Conservation (phyloP, 53 echinoderm and acorn worm species). For the Holothuria scabra region DNA sequence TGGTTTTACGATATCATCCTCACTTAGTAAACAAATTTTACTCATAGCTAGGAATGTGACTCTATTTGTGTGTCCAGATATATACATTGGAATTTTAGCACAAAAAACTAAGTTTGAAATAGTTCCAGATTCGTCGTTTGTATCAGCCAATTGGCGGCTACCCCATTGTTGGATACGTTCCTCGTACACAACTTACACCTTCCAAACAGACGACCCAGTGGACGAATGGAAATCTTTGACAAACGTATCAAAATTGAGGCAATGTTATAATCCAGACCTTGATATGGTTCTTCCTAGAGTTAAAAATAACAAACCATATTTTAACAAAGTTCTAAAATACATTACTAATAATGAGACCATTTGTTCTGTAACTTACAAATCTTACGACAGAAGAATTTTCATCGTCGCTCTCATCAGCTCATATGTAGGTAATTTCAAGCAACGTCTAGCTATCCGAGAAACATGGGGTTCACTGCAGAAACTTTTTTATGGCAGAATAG, state of each 20-base stretch:
- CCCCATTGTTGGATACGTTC: too few relatives aligned
- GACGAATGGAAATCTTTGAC: too few relatives aligned
- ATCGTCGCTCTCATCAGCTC: conserved; percentile 58
- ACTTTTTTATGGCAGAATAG: not conserved
- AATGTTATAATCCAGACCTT: conserved; percentile 28
- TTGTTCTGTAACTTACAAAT: not conserved
- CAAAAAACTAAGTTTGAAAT: not conserved
- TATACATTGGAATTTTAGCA: conserved; percentile 5
- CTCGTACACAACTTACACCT: too few relatives aligned
- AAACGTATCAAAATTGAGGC: not conserved
- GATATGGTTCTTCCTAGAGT: conserved; percentile 40
- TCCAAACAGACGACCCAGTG: too few relatives aligned
- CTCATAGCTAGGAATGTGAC: conserved; percentile 8
- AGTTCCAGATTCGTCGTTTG: not conserved
- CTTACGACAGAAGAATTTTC: not conserved
- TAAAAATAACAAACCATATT: conserved; percentile 23
- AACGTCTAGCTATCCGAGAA: too few relatives aligned
- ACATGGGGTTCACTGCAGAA: conserved; percentile 47
- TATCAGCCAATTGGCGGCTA: too few relatives aligned
- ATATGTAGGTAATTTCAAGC: not conserved
- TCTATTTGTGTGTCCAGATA: not conserved
- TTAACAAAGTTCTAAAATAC: conserved; percentile 16
- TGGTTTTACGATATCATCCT: conserved; percentile 8
- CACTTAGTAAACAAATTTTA: not conserved
- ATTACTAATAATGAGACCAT: not conserved